Evolutionary conservation across 2,797 vertebrate genomes (phyloP), one percentile per base, ranked within the genome.

Genomic region (Sarcophilus harrisii): DNA sequence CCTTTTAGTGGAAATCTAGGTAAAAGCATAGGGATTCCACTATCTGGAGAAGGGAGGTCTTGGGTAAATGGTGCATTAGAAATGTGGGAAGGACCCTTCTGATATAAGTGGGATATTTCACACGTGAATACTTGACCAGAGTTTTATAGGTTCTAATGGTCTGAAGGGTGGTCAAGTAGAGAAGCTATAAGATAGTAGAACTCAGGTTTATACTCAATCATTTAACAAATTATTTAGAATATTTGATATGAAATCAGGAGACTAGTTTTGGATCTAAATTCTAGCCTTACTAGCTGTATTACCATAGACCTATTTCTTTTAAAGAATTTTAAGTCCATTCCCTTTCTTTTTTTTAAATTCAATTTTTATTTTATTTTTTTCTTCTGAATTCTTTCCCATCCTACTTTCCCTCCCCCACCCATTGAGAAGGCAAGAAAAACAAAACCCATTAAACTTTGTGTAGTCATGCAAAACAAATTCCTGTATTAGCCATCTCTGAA

Each of bases 61-160:
- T 29, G n/a, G 60, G 90, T 59, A 45, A 45, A 49, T 94, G 89
- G 62, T 87, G 81, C 66, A 32, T 28, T 90, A n/a, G 52, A n/a
- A 54, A 94, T 93, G n/a, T 30, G 58, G 91, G 18, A 96, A 96
- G 21, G 73, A 92, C 18, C 24, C 60, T 81, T 45, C n/a, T 81
- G 27, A 93, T 95, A 27, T 49, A 9, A 87, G 92, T 60, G 60
- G 92, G 91, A 21, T 5, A 0, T 0, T 52, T 58, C 57, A 54
- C 57, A 32, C 5, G 14, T 32, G 52, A 91, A 12, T 49, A 55
- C 87, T 49, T 45, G 66, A 87, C 73, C 38, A 49, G 73, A 9
- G 49, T 81, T 81, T 81, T 81, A 27, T 66, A 55, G 57, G 90
- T 90, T 94, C 29, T 13, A 11, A 60, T 0, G 0, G 29, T 57